Evolutionary conservation across 2,888 invertebrate species (phyloP), one percentile per base, ranked within the genome.

Genomic region (Eristalis tenax): DNA sequence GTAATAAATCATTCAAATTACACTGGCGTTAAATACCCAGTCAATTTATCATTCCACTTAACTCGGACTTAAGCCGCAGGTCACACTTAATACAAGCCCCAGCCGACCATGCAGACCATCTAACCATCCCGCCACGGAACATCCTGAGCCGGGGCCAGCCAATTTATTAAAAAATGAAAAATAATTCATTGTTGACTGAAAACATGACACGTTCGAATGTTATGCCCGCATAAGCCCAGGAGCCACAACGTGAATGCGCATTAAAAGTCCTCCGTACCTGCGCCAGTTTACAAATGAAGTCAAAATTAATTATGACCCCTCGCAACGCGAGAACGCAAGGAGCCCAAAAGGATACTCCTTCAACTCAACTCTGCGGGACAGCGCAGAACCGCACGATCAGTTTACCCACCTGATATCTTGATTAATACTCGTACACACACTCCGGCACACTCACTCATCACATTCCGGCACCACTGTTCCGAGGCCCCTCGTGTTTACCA

Each of bases 121-220:
- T 82, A 73, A 84, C 70, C 66, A 63, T 78, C 73, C 77, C 64
- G 32, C 8, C 32, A 28, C 28, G 2, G 66, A 74, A 50, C 63
- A 35, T 38, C 38, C 38, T 38, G 57, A 78, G 73, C 66, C 50
- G 8, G 2, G 10, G 6, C 56, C 75, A 50, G 6, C 43, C 75
- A 83, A 83, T 79, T 80, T 81, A 86, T 88, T 75, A 84, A 87
- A 68, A 83, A 88, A 88, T 88, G 85, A 81, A 89, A 83, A 89
- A 90, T 89, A 90, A 90, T 89, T 89, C 89, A 89, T 89, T 89
- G 89, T 88, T 89, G 90, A 89, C 89, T 88, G 88, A 83, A 89
- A 90, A 90, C 90, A 90, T 90, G 90, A 89, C 89, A 89, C 87
- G 86, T 74, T 77, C 88, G 79, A 88, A 82, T 89, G 89, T 88